These are phyloP conservation scores for Oppia nitens DNA, from an alignment of 1,140 invertebrate species.

Conservation along the genomic window DNA sequence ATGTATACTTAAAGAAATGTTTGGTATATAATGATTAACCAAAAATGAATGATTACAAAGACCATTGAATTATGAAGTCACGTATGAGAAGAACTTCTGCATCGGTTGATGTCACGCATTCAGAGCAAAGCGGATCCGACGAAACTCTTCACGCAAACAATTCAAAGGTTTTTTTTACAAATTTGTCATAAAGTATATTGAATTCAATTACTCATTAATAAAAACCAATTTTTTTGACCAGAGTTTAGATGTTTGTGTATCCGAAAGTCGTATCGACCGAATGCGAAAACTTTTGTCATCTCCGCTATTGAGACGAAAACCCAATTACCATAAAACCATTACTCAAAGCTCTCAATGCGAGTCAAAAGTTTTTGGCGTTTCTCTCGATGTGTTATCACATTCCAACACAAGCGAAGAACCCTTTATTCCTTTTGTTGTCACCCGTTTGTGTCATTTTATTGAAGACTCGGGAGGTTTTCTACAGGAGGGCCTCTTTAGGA, in stretches of 20 bases:
- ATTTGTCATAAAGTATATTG: too few relatives aligned
- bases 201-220: too few relatives aligned
- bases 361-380: slow-evolving; percentile 20
- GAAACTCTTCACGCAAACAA: neutral
- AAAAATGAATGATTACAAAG: too few relatives aligned
- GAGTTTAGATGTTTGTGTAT: slow-evolving; percentile 9
- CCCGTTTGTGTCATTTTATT: slow-evolving; percentile 20
- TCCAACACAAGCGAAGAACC: slow-evolving; percentile 19
- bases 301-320: slow-evolving; percentile 19
- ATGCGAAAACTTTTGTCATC: slow-evolving; percentile 21
- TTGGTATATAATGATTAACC: too few relatives aligned
- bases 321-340: neutral
- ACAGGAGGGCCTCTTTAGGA: slow-evolving; percentile 31
- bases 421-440: slow-evolving; percentile 20
- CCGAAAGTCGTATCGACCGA: slow-evolving; percentile 21
- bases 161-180: too few relatives aligned
- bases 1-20: too few relatives aligned
- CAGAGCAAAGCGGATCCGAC: slow-evolving; percentile 5
- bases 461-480: slow-evolving; percentile 22
- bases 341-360: neutral
- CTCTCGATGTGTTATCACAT: slow-evolving; percentile 18
- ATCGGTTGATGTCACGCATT: slow-evolving; percentile 10
- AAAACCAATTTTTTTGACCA: neutral
- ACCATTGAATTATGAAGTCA: slow-evolving; percentile 9
- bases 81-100: slow-evolving; percentile 5